Evolutionary conservation across 2,888 invertebrate species (phyloP), one percentile per base, ranked within the genome.

Genomic region (Dioctria linearis): DNA sequence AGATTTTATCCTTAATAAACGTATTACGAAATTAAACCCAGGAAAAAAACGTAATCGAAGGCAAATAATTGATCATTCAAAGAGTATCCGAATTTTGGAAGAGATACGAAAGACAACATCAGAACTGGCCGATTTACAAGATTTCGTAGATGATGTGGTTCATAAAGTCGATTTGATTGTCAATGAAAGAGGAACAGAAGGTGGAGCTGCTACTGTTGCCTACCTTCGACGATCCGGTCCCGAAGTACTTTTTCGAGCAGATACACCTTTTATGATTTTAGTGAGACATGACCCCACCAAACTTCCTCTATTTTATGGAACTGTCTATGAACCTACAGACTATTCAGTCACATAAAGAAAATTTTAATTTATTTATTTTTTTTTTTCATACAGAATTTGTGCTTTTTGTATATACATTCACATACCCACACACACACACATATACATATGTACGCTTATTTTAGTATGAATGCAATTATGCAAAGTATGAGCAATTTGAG

Each of bases 221-320:
- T 87, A 90, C 73, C 84, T 93, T 37, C 89, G 90, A 9, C 89
- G 92, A 81, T 90, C 90, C 57, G 92, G 92, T 0, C 90, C 90
- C 5, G 89, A 90, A 84, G 86, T 90, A 0, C 79, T 86, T 3
- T 87, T 89, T 81, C 88, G 90, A 69, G 92, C 91, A 3, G 92
- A 94, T 84, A 90, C 92, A 71, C 94, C 95, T 0, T 94, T 94
- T 85, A 85, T 93, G 54, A 91, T 94, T 84, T 90, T 94, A 84
- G 92, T 94, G 81, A 90, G 93, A 83, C 92, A 94, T 84, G 91
- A 93, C 84, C 87, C 90, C 4, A 91, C 93, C 4, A 91, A 91
- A 83, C 86, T 92, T 3, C 90, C 93, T 8, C 87, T 93, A 71
- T 94, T 94, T 86, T 94, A 93, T 91, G 94, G 93, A 0, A 89